Percentiles rank a stretch among this genome's conserved stretches.
These are phyloP conservation scores for Ennomos erosarius DNA, from an alignment of 2,888 invertebrate genomes.

Conservation along the genomic window DNA sequence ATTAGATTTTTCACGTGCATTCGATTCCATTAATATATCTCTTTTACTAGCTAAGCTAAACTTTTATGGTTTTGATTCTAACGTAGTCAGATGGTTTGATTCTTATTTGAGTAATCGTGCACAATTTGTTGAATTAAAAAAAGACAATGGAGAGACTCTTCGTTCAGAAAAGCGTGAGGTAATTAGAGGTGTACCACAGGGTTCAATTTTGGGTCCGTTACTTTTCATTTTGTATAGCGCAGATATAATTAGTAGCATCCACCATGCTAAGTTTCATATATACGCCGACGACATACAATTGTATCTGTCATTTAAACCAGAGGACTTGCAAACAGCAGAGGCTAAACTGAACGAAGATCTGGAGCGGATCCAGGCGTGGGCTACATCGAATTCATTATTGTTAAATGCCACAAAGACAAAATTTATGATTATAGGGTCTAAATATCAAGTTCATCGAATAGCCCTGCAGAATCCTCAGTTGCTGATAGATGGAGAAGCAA, in stretches of 20 bases:
- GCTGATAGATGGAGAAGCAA: too few relatives aligned
- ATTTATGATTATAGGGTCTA: conserved; percentile 14
- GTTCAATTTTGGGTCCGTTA: conserved; percentile 25
- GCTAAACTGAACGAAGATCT: conserved; percentile 20
- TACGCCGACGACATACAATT: conserved; percentile 33
- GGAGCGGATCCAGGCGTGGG: conserved; percentile 10
- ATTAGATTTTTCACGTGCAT: neutral
- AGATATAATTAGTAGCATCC: conserved; percentile 17
- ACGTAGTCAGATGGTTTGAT: neutral
- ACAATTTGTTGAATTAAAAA: neutral
- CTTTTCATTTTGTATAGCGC: conserved; percentile 31
- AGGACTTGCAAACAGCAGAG: conserved; percentile 7
- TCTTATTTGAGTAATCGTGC: neutral
- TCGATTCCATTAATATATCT: neutral
- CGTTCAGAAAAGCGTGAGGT: too few relatives aligned
- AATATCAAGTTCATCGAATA: neutral
- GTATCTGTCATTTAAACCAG: conserved; percentile 20
- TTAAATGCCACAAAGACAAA: conserved; percentile 16
- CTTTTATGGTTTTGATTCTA: neutral
- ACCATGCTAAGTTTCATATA: conserved; percentile 25
- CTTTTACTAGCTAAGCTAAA: neutral
- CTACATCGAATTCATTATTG: conserved; percentile 12
- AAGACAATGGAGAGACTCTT: too few relatives aligned
- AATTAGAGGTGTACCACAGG: too few relatives aligned
- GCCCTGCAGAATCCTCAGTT: too few relatives aligned